Conservation (phyloP, 37 sponge, comb jelly and placozoan species). For the Aphrocallistes beatrix region DNA sequence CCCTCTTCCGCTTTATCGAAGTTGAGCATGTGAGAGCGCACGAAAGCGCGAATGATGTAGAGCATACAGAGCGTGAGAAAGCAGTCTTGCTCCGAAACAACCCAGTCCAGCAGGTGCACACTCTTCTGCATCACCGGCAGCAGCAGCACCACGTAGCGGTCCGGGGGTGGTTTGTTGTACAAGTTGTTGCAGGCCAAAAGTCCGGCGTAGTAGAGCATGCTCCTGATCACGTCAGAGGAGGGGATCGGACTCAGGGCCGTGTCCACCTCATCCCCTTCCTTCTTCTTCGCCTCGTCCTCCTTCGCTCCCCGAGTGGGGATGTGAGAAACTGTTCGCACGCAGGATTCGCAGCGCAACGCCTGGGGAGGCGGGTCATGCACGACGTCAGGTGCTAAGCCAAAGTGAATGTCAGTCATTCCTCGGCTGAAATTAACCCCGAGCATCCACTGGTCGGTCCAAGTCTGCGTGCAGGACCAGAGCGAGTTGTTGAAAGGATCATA, state of each 20-base stretch:
- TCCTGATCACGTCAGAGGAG: neutral
- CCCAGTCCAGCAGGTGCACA: neutral
- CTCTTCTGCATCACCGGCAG: constrained; percentile 9
- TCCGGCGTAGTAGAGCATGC: neutral
- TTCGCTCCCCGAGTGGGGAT: neutral
- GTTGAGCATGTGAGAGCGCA: constrained; percentile 9
- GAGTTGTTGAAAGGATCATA: constrained; percentile 67
- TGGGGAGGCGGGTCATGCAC: neutral
- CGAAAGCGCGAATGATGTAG: neutral
- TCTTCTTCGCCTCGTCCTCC: neutral
- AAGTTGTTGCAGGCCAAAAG: neutral
- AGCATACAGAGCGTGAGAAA: neutral
- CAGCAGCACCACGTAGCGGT: neutral
- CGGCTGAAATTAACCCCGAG: constrained; percentile 18
- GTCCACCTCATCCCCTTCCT: no score
- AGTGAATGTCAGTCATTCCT: constrained; percentile 15
- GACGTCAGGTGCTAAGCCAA: neutral
- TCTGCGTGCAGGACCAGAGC: constrained; percentile 64
- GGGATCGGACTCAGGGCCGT: no score
- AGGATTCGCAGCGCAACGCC: neutral
- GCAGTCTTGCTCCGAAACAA: neutral
- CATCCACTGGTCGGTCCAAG: constrained; percentile 73
- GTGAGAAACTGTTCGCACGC: neutral
- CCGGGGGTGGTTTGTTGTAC: constrained; percentile 2
- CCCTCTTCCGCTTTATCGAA: neutral